A percentile compares a stretch with the other conserved stretches of the same genome.
Evolutionary conservation across 2,888 invertebrate genomes (phyloP).

Genomic region (Heteropelma amictum): DNA sequence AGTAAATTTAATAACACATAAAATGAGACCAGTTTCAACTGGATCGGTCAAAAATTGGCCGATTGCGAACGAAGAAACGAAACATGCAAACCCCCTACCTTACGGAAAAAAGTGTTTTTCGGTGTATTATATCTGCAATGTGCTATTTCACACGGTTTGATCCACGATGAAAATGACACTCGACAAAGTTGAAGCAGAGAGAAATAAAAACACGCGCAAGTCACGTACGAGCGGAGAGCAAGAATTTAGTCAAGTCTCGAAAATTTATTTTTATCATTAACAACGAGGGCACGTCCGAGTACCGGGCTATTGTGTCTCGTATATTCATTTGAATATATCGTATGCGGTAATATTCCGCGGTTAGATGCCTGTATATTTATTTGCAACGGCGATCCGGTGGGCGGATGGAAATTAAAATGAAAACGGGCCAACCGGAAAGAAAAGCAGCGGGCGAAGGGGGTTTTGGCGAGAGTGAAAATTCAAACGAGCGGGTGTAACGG

Average conservation of each 20-base stretch:
- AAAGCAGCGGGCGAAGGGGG: slow-evolving; percentile 10
- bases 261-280: slow-evolving; percentile 37
- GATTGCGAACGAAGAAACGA: too few relatives aligned
- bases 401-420: slow-evolving; percentile 58
- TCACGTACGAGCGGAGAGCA: neutral
- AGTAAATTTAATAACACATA: too few relatives aligned
- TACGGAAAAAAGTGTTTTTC: too few relatives aligned
- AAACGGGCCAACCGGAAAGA: slow-evolving; percentile 56
- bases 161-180: too few relatives aligned
- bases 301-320: slow-evolving; percentile 2
- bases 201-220: too few relatives aligned
- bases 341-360: neutral
- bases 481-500: slow-evolving; percentile 26
- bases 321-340: neutral
- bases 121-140: too few relatives aligned
- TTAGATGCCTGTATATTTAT: slow-evolving; percentile 16
- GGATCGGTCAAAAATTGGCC: too few relatives aligned
- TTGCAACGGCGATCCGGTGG: slow-evolving; percentile 18
- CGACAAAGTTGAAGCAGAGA: too few relatives aligned
- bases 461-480: slow-evolving; percentile 42
- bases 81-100: too few relatives aligned
- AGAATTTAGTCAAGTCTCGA: neutral
- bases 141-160: too few relatives aligned
- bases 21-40: too few relatives aligned
- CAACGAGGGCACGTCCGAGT: slow-evolving; percentile 3